Base-by-base conservation (phyloP, 2,113 vertebrate species). In the Lepus americanus region DNA sequence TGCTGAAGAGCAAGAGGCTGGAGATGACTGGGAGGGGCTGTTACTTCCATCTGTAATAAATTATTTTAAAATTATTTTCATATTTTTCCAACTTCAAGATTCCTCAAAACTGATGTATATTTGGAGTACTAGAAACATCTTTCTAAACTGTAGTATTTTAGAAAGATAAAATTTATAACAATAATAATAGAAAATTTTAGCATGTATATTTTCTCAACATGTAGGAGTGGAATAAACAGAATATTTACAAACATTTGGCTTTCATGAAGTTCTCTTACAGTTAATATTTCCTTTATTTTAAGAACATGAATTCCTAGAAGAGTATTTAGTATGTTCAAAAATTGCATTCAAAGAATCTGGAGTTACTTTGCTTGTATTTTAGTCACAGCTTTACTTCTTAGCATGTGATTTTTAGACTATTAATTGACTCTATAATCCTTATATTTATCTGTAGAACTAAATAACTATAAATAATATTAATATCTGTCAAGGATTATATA, bases 171-270 rank as follows among this genome's bases (percentile, higher is more conserved):
- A 64, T 59, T 23, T 86, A 33, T 83, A 81, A 6, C 85, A 0
- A 5, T 94, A 89, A 95, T 79, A 89, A 95, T 79, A 94, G n/a
- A 96, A 73, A 82, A 67, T 22, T 55, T 83, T 31, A 64, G 72
- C 31, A 92, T 66, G 85, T 72, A 61, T 7, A 8, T 91, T 74
- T 96, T 95, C 10, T 33, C 12, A 78, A 11, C 31, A 49, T 27
- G 64, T 81, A 12, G 3, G 5, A 70, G 36, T 87, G 16, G 22
- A 80, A 66, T 66, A 79, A 86, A 90, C 27, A 12, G 8, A 73
- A 63, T 90, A 25, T 5, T 44, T 94, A 78, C 9, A 72, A 44
- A 0, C 10, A 63, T 76, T 82, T 94, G 7, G 29, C 25, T 53
- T 78, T 88, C 69, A 87, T 93, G 72, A 59, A 22, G 29, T 8